These are phyloP conservation scores for Aptenodytes patagonicus DNA, from an alignment of 2,113 vertebrate genomes.

Conservation along the genomic window DNA sequence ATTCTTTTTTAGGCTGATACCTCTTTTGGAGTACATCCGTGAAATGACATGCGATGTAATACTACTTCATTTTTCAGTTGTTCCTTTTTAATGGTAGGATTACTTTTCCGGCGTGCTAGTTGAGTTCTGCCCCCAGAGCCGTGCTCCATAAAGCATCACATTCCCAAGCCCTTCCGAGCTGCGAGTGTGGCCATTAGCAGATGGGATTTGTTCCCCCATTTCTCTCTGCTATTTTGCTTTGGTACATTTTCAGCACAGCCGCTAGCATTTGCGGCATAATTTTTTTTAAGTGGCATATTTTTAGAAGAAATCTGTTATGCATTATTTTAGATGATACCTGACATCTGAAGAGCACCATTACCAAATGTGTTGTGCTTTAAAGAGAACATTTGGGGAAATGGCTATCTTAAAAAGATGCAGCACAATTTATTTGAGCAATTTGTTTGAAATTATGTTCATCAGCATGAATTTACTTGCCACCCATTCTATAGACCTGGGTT, in stretches of 20 bases:
- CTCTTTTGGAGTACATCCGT: not conserved
- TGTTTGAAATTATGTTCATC: slow-evolving; percentile 42
- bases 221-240: not conserved
- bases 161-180: not conserved
- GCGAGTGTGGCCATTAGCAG: not conserved
- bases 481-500: slow-evolving; percentile 17
- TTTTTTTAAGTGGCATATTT: slow-evolving; percentile 55
- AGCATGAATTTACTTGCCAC: slow-evolving; percentile 24
- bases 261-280: slow-evolving; percentile 2
- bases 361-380: not conserved
- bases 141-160: not conserved
- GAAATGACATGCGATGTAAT: not conserved
- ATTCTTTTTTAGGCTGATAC: slow-evolving; percentile 5
- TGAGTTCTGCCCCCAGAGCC: not conserved
- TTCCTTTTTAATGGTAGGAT: not conserved
- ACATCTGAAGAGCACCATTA: slow-evolving; percentile 6
- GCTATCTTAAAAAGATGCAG: slow-evolving; percentile 14
- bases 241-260: slow-evolving; percentile 10
- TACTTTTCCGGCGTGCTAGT: not conserved
- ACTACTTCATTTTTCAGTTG: not conserved
- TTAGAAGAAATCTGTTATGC: slow-evolving; percentile 44
- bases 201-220: not conserved
- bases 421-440: slow-evolving; percentile 30
- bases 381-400: slow-evolving; percentile 5
- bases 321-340: slow-evolving; percentile 46